phyloP scores from a whole-genome alignment of 2,113 vertebrate genomes.

The Mesoclemmys tuberculata region DNA sequence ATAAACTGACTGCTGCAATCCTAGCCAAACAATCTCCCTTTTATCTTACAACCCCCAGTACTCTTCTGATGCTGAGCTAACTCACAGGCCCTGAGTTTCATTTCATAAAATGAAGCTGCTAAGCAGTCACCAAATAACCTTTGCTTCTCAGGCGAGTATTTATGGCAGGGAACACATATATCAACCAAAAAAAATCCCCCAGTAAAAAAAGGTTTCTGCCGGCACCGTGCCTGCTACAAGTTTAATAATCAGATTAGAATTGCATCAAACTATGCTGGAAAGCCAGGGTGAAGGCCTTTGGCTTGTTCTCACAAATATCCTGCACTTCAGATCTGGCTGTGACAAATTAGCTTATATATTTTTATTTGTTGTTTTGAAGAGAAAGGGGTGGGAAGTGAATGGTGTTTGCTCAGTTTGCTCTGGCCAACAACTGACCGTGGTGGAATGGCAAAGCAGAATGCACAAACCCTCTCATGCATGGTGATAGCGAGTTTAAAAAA shows the following conservation, averaged over 20 bases:
- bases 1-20: neutral
- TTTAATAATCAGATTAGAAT: constrained; percentile 78
- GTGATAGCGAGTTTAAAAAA: neutral
- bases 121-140: constrained; percentile 71
- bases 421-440: constrained; percentile 6
- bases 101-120: constrained; percentile 72
- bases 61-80: constrained; percentile 13
- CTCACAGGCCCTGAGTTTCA: constrained; percentile 27
- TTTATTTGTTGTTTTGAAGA: constrained; percentile 61
- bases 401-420: constrained; percentile 1
- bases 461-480: neutral
- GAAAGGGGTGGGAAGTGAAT: constrained; percentile 21
- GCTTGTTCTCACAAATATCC: constrained; percentile 67
- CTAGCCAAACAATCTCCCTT: neutral
- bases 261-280: constrained; percentile 63
- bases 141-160: constrained; percentile 67
- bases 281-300: constrained; percentile 72
- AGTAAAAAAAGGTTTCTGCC: constrained; percentile 66
- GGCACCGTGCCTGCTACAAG: constrained; percentile 73
- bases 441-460: neutral
- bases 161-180: constrained; percentile 67
- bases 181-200: constrained; percentile 63
- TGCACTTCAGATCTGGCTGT: constrained; percentile 52
- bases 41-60: neutral
- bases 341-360: constrained; percentile 65